Evolutionary conservation across 2,113 vertebrate species (phyloP), one percentile per base, ranked within the genome.

Genomic region (Meleagris gallopavo): DNA sequence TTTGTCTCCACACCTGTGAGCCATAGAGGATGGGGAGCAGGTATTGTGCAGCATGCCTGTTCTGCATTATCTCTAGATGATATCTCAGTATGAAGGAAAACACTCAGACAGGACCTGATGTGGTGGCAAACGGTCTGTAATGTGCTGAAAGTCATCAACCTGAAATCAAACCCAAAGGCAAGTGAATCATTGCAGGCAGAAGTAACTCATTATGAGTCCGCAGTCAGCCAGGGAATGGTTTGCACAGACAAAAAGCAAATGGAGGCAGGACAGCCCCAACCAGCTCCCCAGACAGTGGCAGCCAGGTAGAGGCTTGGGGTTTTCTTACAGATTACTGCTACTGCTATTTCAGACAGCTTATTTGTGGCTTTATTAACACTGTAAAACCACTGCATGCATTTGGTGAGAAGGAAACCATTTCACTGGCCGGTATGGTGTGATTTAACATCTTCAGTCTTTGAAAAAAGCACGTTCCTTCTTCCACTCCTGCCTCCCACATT

Each of bases 1-100:
- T 91, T 78, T 95, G 88, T 69, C 74, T 76, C 77, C 48, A 52
- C 90, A 95, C 90, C 94, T 90, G 92, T 86, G 83, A 20, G 0
- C 62, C 86, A 25, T 22, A 64, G 76, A 20, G 79, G 85, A 50
- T 66, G 92, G 45, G 72, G 64, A 74, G 83, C 88, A 91, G 88
- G 71, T 76, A 80, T 13, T 57, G 43, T 7, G 5, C 67, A 57
- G 71, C 58, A 3, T 66, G 93, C 72, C 96, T 93, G 95, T n/a
- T 83, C 83, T 65, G 30, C 5, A 91, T 89, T 64, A 88, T 30
- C 60, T 58, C 41, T 22, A 11, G 72, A 30, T 77, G 86, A 38
- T 92, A 38, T 75, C 83, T 83, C 11, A 72, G 76, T 86, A 66
- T 65, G 64, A 86, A 91, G 69, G 10, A 34, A 88, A 89, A 32